phyloP scores from a whole-genome alignment of 2,113 vertebrate species.

The Chaenocephalus aceratus region DNA sequence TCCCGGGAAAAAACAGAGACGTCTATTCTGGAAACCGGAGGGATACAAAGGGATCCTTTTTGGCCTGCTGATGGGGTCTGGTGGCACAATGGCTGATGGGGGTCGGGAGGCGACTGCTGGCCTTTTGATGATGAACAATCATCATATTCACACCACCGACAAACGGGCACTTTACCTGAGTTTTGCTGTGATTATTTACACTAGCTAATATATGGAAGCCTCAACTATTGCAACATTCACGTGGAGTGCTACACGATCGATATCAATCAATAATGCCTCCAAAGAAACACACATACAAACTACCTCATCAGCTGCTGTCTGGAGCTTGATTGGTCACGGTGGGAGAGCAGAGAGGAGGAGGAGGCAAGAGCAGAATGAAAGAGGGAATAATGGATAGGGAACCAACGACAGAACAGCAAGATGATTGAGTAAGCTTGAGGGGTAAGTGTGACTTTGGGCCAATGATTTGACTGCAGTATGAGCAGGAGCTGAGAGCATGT shows the following conservation, averaged over 20 bases:
- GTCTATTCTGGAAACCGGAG: constrained; percentile 50
- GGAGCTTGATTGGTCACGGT: constrained; percentile 61
- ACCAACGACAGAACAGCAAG: constrained; percentile 6
- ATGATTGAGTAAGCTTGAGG: not conserved
- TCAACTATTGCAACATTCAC: constrained; percentile 9
- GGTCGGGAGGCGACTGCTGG: constrained; percentile 33
- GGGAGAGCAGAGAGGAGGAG: constrained; percentile 8
- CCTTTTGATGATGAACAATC: constrained; percentile 49
- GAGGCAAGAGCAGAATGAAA: not conserved
- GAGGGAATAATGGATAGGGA: constrained; percentile 15
- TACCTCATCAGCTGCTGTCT: constrained; percentile 52
- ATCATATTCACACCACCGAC: constrained; percentile 48
- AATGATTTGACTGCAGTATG: constrained; percentile 5
- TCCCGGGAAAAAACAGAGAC: constrained; percentile 71
- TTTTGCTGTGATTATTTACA: constrained; percentile 28
- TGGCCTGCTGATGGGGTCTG: constrained; percentile 54
- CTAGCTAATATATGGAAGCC: not conserved
- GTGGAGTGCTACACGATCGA: not conserved
- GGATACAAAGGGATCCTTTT: constrained; percentile 69
- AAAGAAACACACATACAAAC: not conserved
- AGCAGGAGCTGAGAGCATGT: constrained; percentile 43
- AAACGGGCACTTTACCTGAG: constrained; percentile 36
- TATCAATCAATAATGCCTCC: not conserved
- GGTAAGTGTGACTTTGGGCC: constrained; percentile 9
- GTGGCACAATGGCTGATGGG: constrained; percentile 45